Base-by-base conservation (phyloP, 1,140 invertebrate species). In the Acromyrmex heyeri region DNA sequence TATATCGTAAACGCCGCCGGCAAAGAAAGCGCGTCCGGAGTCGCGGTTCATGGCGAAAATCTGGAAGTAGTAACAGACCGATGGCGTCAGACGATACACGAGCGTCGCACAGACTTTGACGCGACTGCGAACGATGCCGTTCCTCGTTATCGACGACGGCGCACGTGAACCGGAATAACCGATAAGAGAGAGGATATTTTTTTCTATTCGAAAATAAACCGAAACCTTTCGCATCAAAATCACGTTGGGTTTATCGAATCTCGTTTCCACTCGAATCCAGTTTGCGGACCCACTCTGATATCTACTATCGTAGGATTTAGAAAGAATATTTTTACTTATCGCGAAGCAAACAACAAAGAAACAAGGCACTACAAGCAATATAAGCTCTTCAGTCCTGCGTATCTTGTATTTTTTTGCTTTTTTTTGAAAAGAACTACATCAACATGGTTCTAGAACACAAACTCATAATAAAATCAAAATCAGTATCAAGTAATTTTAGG, bases 121-220 rank as follows among this genome's bases (percentile, higher is more conserved):
- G 30, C 27, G 77, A 69, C 64, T 55, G 10, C 64, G 44, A 79
- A 67, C 77, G 61, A 78, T 75, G 72, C 70, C 34, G 61, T 21
- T 78, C 83, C 50, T 78, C 83, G 72, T 79, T 86, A 65, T 76
- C 72, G 70, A 57, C 38, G 38, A 61, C 27, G 44, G 18, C 30
- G 83, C 75, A 86, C 50, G 59, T 86, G 57, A 86, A 78, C 83
- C 62, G 83, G 83, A 86, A 86, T 67, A 76, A 30, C 83, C 83
- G 83, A 86, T 86, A 86, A 81, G 64, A 50, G 21, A 14, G 65
- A 38, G 12, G 34, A 44, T 24, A 73, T 77, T 59, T 75, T 83
- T 72, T 57, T 57, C 50, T 55, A 24, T 70, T 70, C 10, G 69
- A 30, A 81, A 81, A 81, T 81, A 81, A 27, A 81, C 65, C 34